A percentile compares a stretch with the other conserved stretches of the same genome.
These are phyloP conservation scores for Caenorhabditis becei DNA, from an alignment of 2,888 invertebrate genomes.

Conservation along the genomic window DNA sequence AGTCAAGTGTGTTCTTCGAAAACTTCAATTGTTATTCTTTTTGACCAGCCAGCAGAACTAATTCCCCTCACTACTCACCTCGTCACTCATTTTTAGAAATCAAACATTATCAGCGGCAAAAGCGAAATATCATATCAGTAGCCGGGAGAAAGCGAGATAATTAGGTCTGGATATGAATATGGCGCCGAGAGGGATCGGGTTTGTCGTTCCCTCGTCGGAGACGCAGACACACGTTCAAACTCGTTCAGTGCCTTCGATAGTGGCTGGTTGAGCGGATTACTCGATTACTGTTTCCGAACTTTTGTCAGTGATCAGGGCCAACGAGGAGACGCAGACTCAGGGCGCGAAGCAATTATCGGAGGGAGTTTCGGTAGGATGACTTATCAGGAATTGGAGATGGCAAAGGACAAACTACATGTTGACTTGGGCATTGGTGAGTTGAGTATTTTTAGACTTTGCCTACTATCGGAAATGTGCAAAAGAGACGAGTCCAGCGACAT, in stretches of 20 bases:
- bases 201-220: conserved; percentile 14
- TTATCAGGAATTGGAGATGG: conserved; percentile 12
- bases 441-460: conserved; percentile 5
- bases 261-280: conserved; percentile 18
- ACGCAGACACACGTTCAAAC: conserved; percentile 5
- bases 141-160: conserved; percentile 18
- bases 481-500: neutral
- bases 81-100: conserved; percentile 27
- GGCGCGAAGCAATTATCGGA: conserved; percentile 17
- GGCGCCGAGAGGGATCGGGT: conserved; percentile 9
- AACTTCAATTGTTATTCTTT: conserved; percentile 1
- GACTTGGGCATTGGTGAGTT: conserved; percentile 10
- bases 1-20: conserved; percentile 5
- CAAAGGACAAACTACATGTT: neutral
- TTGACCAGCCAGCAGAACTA: conserved; percentile 12
- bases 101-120: conserved; percentile 37
- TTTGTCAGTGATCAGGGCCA: neutral
- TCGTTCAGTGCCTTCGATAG: conserved; percentile 1
- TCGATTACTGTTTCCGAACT: conserved; percentile 35
- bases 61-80: conserved; percentile 12
- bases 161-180: conserved; percentile 43
- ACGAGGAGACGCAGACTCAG: neutral
- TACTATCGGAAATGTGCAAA: conserved; percentile 8
- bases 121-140: conserved; percentile 13
- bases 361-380: conserved; percentile 9